Evolutionary conservation across 2,797 vertebrate species (phyloP).

Genomic region (Hypotaenidia okinawae): DNA sequence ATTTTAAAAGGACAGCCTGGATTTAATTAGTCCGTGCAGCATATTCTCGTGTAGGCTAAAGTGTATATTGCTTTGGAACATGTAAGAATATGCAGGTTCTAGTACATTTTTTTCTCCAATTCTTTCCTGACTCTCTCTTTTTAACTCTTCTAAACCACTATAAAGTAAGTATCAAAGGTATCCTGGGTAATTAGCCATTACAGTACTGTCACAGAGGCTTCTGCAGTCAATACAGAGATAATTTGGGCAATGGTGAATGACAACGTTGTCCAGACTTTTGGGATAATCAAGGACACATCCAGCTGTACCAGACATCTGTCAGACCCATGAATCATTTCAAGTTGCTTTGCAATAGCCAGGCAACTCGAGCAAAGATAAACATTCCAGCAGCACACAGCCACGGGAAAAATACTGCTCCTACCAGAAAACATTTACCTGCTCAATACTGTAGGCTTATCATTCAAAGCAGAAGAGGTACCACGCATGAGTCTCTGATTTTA

Average conservation of each 20-base stretch:
- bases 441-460: not conserved
- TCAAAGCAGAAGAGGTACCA: not conserved
- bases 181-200: slow-evolving; percentile 99
- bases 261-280: slow-evolving; percentile 99
- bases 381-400: slow-evolving; percentile 75
- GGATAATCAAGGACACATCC: slow-evolving; percentile 99
- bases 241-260: slow-evolving; percentile 99
- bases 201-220: slow-evolving; percentile 98
- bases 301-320: slow-evolving; percentile 99
- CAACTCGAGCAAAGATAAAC: slow-evolving; percentile 91
- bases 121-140: slow-evolving; percentile 39
- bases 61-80: slow-evolving; percentile 17
- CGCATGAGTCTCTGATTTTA: not conserved
- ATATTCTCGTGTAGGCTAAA: not conserved
- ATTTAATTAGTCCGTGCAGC: slow-evolving; percentile 62
- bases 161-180: slow-evolving; percentile 95
- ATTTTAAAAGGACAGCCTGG: slow-evolving; percentile 54
- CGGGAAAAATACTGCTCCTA: slow-evolving; percentile 59
- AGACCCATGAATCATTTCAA: slow-evolving; percentile 99
- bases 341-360: slow-evolving; percentile 87
- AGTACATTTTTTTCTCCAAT: slow-evolving; percentile 44
- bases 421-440: slow-evolving; percentile 58
- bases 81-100: not conserved
- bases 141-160: slow-evolving; percentile 68
- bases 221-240: slow-evolving; percentile 99